Percentiles rank a stretch among this genome's conserved stretches.
These are phyloP conservation scores for Callithrix jacchus DNA, from an alignment of 2,113 vertebrate genomes.

Conservation along the genomic window DNA sequence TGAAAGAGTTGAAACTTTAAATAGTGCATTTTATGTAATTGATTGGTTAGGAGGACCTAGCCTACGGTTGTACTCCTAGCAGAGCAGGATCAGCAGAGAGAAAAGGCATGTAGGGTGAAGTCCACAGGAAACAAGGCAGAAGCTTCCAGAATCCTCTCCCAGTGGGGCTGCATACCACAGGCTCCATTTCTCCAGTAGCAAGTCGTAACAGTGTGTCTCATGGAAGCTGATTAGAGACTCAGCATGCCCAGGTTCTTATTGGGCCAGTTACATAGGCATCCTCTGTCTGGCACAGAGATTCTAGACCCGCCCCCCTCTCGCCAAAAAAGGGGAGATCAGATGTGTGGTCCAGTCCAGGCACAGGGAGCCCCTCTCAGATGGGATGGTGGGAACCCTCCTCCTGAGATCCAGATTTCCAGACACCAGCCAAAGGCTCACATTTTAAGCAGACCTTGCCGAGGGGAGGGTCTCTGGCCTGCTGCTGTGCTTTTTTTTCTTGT, in stretches of 20 bases:
- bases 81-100: background rate
- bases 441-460: background rate
- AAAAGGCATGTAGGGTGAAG: background rate
- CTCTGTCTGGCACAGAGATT: background rate
- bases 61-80: accelerated
- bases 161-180: background rate
- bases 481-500: too few species aligned
- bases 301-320: background rate
- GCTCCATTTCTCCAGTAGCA: accelerated
- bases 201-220: accelerated
- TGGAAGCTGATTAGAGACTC: background rate
- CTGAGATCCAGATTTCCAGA: background rate
- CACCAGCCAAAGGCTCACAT: background rate
- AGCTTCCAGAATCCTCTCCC: background rate
- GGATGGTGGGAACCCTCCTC: background rate
- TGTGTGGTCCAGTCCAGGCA: background rate
- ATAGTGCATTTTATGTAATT: background rate
- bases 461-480: background rate
- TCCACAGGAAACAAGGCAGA: background rate
- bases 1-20: background rate
- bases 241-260: background rate
- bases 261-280: background rate
- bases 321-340: background rate
- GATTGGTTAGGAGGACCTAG: background rate
- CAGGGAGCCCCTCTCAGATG: accelerated